phyloP scores from a whole-genome alignment of 2,888 invertebrate genomes.

The Acronicta leporina region DNA sequence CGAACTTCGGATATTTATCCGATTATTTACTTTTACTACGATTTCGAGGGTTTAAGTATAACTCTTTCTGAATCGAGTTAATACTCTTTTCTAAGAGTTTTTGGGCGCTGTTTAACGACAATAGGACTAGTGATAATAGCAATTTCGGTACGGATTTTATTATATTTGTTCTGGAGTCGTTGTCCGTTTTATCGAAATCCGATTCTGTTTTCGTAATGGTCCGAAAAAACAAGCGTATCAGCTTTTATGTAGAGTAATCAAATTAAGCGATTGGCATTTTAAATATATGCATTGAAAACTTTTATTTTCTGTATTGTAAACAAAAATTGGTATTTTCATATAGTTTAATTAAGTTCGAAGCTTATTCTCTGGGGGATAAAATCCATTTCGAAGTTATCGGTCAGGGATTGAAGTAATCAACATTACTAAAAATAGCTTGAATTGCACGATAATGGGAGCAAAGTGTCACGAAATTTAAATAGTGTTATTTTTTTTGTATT shows the following conservation, averaged over 20 bases:
- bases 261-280: constrained; percentile 24
- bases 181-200: constrained; percentile 47
- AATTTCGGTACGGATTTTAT: constrained; percentile 42
- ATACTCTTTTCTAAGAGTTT: constrained; percentile 27
- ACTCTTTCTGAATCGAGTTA: constrained; percentile 17
- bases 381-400: too few species aligned
- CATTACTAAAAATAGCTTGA: too few species aligned
- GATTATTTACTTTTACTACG: constrained; percentile 26
- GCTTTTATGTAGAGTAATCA: constrained; percentile 29
- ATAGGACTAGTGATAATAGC: constrained; percentile 34
- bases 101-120: constrained; percentile 30
- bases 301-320: constrained; percentile 21
- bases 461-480: too few species aligned
- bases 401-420: too few species aligned
- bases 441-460: too few species aligned
- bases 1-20: constrained; percentile 21
- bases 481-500: too few species aligned
- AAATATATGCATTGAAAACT: constrained; percentile 36
- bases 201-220: constrained; percentile 36
- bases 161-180: constrained; percentile 40
- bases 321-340: background rate
- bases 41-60: constrained; percentile 14
- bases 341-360: background rate
- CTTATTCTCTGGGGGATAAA: too few species aligned
- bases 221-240: constrained; percentile 31